Percentiles rank a stretch among this genome's conserved stretches.
Conservation (phyloP, 2,888 invertebrate genomes). For the Drosophila neotestacea region DNA sequence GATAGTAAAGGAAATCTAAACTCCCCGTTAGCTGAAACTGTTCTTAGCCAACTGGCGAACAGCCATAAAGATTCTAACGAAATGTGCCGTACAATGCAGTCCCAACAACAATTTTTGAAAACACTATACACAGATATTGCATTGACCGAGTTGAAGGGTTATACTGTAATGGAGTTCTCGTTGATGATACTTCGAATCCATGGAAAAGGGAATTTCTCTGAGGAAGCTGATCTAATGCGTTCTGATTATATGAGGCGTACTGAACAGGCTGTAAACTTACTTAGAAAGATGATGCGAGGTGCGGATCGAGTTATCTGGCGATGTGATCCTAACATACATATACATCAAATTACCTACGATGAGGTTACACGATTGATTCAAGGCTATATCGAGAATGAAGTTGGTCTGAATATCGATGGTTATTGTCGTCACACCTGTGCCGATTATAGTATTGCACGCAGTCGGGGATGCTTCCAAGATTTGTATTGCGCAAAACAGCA, state of each 20-base stretch:
- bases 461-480: conserved; percentile 90
- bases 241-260: conserved; percentile 89
- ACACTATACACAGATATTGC: conserved; percentile 93
- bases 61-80: conserved; percentile 83
- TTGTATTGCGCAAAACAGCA: conserved; percentile 89
- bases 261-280: conserved; percentile 88
- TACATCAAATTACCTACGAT: conserved; percentile 89
- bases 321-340: conserved; percentile 90
- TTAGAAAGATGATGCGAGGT: conserved; percentile 88
- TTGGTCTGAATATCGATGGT: conserved; percentile 91
- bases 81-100: conserved; percentile 90
- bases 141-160: conserved; percentile 93
- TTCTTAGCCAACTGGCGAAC: conserved; percentile 82
- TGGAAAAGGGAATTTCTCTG: conserved; percentile 91
- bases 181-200: conserved; percentile 93
- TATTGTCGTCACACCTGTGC: conserved; percentile 93
- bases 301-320: conserved; percentile 91
- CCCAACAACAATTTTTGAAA: conserved; percentile 92
- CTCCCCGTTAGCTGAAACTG: conserved; percentile 18
- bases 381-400: conserved; percentile 95
- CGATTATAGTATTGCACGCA: conserved; percentile 90
- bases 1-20: conserved; percentile 49
- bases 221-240: conserved; percentile 89
- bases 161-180: conserved; percentile 95
- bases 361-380: conserved; percentile 92